Evolutionary conservation across 2,113 vertebrate species (phyloP).

Genomic region (Dicaeum eximium): DNA sequence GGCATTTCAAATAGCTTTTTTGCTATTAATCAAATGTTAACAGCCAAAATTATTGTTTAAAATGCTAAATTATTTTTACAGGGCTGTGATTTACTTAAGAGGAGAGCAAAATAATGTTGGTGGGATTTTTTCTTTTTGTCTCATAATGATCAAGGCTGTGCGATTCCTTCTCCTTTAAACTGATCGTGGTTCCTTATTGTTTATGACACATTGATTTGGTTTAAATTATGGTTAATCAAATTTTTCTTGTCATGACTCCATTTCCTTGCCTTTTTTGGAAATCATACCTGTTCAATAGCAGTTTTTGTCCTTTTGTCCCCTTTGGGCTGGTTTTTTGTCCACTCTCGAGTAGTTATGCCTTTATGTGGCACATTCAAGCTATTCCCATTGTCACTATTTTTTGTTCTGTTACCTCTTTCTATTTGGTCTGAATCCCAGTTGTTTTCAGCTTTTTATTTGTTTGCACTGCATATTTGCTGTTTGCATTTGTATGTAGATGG

Average conservation of each 20-base stretch:
- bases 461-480: not conserved
- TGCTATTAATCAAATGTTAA: not conserved
- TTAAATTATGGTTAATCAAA: not conserved
- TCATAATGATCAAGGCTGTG: not conserved
- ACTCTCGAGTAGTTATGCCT: not conserved
- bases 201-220: not conserved
- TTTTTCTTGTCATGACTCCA: not conserved
- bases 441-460: not conserved
- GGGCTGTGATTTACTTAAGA: not conserved
- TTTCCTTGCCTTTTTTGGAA: not conserved
- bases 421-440: not conserved
- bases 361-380: not conserved
- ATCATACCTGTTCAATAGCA: not conserved
- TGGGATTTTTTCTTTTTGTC: not conserved
- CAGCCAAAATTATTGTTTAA: not conserved
- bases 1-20: not conserved
- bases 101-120: not conserved
- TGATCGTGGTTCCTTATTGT: not conserved
- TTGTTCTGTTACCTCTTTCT: not conserved
- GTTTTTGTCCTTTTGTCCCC: not conserved
- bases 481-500: not conserved
- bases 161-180: not conserved
- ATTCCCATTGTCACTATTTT: not conserved
- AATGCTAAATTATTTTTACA: not conserved
- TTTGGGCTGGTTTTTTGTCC: not conserved